Conservation (phyloP, 1,140 invertebrate genomes). For the Pseudachorutes palmiensis region DNA sequence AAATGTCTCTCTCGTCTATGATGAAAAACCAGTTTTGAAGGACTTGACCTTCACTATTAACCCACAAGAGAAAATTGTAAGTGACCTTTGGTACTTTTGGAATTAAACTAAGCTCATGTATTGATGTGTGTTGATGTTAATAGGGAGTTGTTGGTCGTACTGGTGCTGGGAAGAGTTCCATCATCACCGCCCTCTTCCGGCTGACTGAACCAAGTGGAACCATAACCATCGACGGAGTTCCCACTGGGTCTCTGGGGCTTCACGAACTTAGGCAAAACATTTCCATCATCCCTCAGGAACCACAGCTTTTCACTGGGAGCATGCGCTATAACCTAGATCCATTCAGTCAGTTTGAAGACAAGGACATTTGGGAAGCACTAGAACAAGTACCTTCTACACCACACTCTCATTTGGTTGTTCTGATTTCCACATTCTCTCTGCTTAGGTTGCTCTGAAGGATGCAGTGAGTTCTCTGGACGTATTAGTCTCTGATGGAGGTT, state of each 20-base stretch:
- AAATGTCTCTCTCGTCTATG: background rate
- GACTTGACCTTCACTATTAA: constrained; percentile 5
- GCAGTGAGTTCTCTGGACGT: constrained; percentile 39
- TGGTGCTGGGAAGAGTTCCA: constrained; percentile 73
- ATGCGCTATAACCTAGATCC: constrained; percentile 76
- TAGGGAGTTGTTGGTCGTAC: constrained; percentile 57
- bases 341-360: constrained; percentile 66
- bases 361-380: constrained; percentile 68
- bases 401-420: too few species aligned
- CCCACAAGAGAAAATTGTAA: constrained; percentile 7
- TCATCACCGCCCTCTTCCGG: constrained; percentile 64
- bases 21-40: background rate
- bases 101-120: too few species aligned
- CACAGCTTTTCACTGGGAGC: constrained; percentile 65
- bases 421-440: background rate
- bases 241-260: constrained; percentile 40
- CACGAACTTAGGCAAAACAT: constrained; percentile 57
- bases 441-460: constrained; percentile 43
- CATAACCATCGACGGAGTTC: background rate
- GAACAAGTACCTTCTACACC: constrained; percentile 48
- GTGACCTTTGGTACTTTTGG: background rate
- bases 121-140: background rate
- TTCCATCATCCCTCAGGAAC: constrained; percentile 63
- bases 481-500: constrained; percentile 17
- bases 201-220: constrained; percentile 50